Conservation (phyloP, 2,888 invertebrate genomes). For the Prenolepis imparis region DNA sequence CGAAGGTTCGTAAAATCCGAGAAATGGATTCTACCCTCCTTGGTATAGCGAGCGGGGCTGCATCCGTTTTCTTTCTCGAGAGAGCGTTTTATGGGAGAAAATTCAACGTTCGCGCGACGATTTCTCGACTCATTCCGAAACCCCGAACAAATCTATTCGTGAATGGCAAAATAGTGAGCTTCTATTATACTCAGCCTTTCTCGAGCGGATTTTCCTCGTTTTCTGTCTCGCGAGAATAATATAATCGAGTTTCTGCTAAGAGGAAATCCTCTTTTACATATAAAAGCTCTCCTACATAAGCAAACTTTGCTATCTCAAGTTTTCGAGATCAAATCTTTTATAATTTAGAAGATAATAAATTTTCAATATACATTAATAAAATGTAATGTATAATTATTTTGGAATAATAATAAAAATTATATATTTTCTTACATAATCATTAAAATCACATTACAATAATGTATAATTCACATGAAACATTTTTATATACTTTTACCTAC, state of each 20-base stretch:
- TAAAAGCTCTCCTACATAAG: constrained; percentile 29
- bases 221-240: constrained; percentile 38
- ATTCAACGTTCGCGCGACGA: constrained; percentile 71
- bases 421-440: not conserved
- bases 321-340: constrained; percentile 2
- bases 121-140: constrained; percentile 75
- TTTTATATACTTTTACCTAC: not conserved
- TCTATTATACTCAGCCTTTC: constrained; percentile 27
- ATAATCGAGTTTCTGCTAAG: constrained; percentile 47
- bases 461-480: not conserved
- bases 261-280: constrained; percentile 18
- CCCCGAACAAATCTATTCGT: constrained; percentile 75
- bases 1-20: constrained; percentile 75
- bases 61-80: constrained; percentile 53
- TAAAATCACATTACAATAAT: not conserved
- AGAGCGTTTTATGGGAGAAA: constrained; percentile 72
- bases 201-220: constrained; percentile 35
- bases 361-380: not conserved
- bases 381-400: constrained; percentile 5
- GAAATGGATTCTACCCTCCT: constrained; percentile 74
- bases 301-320: constrained; percentile 17
- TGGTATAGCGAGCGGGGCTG: constrained; percentile 46
- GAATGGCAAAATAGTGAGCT: constrained; percentile 58
- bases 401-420: not conserved
- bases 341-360: constrained; percentile 6